Conservation (phyloP, 2,888 invertebrate species). For the Tetrapedia diversipes region DNA sequence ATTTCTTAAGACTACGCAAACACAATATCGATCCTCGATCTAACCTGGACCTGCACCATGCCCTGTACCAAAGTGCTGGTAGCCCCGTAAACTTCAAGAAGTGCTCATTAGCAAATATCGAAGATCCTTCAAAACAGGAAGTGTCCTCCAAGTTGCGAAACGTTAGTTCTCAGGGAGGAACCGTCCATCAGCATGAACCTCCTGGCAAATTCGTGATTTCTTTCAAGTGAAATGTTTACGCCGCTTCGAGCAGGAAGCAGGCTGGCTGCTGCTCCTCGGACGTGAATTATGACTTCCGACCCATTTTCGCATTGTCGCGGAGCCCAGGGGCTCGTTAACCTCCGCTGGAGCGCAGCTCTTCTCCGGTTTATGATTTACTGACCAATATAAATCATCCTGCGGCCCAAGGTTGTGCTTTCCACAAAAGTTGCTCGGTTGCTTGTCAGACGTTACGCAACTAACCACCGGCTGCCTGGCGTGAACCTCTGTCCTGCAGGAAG, state of each 20-base stretch:
- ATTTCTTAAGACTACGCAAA: too few relatives aligned
- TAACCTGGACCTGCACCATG: constrained; percentile 19
- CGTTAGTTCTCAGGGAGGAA: constrained; percentile 27
- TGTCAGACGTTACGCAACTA: constrained; percentile 48
- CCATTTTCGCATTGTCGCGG: constrained; percentile 77
- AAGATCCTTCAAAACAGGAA: constrained; percentile 35
- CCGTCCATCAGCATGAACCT: constrained; percentile 40
- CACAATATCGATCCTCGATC: too few relatives aligned
- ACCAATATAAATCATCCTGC: constrained; percentile 50
- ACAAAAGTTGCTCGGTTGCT: constrained; percentile 40
- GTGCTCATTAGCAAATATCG: constrained; percentile 29
- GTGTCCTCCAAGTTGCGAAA: constrained; percentile 22
- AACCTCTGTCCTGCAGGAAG: constrained; percentile 44
- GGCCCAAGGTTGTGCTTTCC: constrained; percentile 16
- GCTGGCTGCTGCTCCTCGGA: constrained; percentile 45
- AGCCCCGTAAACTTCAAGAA: constrained; percentile 29
- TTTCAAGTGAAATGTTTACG: constrained; percentile 61
- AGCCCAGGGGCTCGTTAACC: constrained; percentile 45
- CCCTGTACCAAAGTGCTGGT: constrained; percentile 6
- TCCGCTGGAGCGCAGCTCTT: constrained; percentile 35
- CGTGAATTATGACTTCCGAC: constrained; percentile 81
- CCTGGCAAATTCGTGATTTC: constrained; percentile 59
- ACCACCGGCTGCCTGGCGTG: constrained; percentile 6
- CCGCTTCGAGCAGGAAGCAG: constrained; percentile 49
- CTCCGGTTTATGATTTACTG: constrained; percentile 61